Conservation (phyloP, 2,888 invertebrate genomes). For the Hypselothyrea guttata region DNA sequence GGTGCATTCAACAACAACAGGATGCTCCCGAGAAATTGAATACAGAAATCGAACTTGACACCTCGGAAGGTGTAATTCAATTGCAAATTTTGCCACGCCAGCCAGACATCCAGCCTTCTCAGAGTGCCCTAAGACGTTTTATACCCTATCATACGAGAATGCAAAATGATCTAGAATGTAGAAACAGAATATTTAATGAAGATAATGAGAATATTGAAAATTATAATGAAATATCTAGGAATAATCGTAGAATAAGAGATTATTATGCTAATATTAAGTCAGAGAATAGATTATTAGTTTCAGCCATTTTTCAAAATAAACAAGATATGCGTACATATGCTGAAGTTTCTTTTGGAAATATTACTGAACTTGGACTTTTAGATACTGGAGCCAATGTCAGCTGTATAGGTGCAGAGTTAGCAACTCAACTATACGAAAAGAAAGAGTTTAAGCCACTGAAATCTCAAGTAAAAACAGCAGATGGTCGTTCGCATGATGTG, state of each 20-base stretch:
- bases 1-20: not conserved
- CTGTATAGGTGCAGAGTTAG: not conserved
- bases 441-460: not conserved
- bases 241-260: not conserved
- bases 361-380: not conserved
- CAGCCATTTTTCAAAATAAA: not conserved
- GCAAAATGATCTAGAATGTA: not conserved
- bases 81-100: too few species aligned
- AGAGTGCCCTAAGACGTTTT: too few species aligned
- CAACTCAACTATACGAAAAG: too few species aligned
- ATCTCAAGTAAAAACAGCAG: not conserved
- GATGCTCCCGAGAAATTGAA: slow-evolving; percentile 8
- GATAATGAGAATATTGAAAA: too few species aligned
- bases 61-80: too few species aligned
- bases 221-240: too few species aligned
- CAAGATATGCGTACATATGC: slow-evolving; percentile 1
- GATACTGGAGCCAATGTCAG: slow-evolving; percentile 1
- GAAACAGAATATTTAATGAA: too few species aligned
- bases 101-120: too few species aligned
- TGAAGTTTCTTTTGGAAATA: not conserved
- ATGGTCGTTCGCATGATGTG: not conserved
- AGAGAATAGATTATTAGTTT: not conserved
- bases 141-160: not conserved
- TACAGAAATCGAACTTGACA: too few species aligned
- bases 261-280: not conserved